Conservation (phyloP, 2,888 invertebrate genomes). For the Aphidoletes aphidimyza region DNA sequence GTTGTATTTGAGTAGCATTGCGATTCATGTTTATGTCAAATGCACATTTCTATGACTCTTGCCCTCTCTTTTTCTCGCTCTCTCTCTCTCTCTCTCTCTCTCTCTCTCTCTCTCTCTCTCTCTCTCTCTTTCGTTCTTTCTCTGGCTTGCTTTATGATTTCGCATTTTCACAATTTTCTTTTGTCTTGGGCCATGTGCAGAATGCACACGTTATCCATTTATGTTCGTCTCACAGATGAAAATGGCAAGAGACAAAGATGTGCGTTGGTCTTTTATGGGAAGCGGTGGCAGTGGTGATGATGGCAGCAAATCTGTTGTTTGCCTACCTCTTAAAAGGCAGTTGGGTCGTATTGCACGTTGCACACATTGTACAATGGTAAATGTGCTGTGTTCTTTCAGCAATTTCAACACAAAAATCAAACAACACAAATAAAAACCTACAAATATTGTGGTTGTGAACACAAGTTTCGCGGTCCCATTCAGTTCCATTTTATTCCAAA, state of each 20-base stretch:
- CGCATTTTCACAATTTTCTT: not conserved
- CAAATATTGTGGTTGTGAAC: constrained; percentile 31
- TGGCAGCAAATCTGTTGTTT: not conserved
- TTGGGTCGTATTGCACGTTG: not conserved
- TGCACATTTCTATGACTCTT: too few species aligned
- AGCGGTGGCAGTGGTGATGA: not conserved
- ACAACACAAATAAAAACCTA: not conserved
- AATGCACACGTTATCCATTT: constrained; percentile 40
- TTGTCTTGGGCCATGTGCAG: constrained; percentile 3
- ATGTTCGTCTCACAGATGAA: not conserved
- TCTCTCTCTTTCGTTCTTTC: not conserved
- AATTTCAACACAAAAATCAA: not conserved
- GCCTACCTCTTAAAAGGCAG: constrained; percentile 13
- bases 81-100: too few species aligned
- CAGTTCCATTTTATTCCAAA: too few species aligned
- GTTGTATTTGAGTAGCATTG: not conserved
- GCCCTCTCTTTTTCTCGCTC: not conserved
- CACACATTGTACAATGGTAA: not conserved
- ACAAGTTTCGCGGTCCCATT: too few species aligned
- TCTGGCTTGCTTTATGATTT: constrained; percentile 37
- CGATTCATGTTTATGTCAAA: constrained; percentile 52
- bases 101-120: constrained; percentile 10
- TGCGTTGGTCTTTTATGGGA: constrained; percentile 12
- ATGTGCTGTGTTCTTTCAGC: not conserved
- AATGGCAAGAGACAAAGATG: constrained; percentile 38